Base-by-base conservation (phyloP, 2,113 vertebrate species). In the Glaucomys volans region DNA sequence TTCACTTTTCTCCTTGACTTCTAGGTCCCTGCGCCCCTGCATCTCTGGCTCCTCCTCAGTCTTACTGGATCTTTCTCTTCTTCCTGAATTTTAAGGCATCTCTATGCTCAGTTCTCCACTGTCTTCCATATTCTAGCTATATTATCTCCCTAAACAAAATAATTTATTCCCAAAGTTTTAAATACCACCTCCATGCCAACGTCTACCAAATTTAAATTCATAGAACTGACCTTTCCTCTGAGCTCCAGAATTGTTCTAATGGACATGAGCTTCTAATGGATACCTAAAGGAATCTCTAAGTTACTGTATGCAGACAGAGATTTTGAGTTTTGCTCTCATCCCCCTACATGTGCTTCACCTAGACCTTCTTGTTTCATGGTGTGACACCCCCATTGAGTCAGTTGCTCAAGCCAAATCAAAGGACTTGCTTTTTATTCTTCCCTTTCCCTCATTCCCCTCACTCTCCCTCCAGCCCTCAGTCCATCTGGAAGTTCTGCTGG, bases 161-260 rank as follows among this genome's bases (percentile, higher is more conserved):
- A 90, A 91, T 40, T 44, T 1, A 62, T 40, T 64, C 37, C 66
- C 57, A 66, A 82, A 87, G 44, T 90, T 96, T 92, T 86, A 95
- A 96, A 89, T 86, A 77, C 57, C 50, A 89, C 89, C 30, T 93
- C 75, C 37, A 89, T 64, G 28, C 24, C 85, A 85, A 4, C 57
- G 86, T 57, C 50, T 88, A 94, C 74, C 88, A 95, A 57, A 89
- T 96, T 88, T 89, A 88, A 91, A 91, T 89, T 47, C 93, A 93
- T 40, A 91, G 47, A 42, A 4, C 75, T 64, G 95, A 91, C 91
- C 76, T 97, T 96, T 95, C 74, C 26, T 91, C 24, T 86, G 93
- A 66, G 95, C 52, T 75, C 93, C 67, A 79, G 52, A 74, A 64
- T 89, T 71, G 35, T 66, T 52, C 85, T 84, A 95, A 94, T 82